Percentiles rank a stretch among this genome's conserved stretches.
Evolutionary conservation across 92 coral and sea anemone species (phyloP).

Genomic region (Epizoanthus rinbou): DNA sequence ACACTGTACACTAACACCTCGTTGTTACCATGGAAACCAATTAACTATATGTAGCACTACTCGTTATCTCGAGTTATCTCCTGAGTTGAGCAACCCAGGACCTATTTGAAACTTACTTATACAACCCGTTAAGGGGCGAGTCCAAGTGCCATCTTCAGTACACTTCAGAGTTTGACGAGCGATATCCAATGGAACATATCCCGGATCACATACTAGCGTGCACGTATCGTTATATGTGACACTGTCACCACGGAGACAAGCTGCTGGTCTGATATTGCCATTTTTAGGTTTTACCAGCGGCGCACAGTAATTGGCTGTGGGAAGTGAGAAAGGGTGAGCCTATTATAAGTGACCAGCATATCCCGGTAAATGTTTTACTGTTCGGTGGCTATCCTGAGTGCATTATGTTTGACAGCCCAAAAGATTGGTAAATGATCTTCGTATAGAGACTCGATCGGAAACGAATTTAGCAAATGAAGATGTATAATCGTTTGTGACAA

Average conservation of each 20-base stretch:
- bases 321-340: neutral
- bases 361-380: neutral
- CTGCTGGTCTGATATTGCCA: slow-evolving; percentile 41
- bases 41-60: neutral
- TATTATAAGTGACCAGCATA: neutral
- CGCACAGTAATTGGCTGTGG: slow-evolving; percentile 58
- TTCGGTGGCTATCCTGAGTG: no score
- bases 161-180: slow-evolving; percentile 40
- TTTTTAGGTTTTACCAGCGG: slow-evolving; percentile 32
- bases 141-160: slow-evolving; percentile 56
- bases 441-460: no score
- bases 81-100: neutral
- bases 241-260: slow-evolving; percentile 45
- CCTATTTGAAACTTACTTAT: slow-evolving; percentile 46
- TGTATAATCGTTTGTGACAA: no score
- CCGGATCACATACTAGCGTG: slow-evolving; percentile 46
- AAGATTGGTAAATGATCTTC: no score
- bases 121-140: slow-evolving; percentile 36
- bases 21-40: no score
- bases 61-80: neutral
- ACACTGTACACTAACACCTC: no score
- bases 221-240: slow-evolving; percentile 57
- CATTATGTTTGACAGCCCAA: no score
- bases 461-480: no score
- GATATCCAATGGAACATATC: slow-evolving; percentile 46